Evolutionary conservation across 2,113 vertebrate species (phyloP), one percentile per base, ranked within the genome.

Genomic region (Pelvicachromis taeniatus): DNA sequence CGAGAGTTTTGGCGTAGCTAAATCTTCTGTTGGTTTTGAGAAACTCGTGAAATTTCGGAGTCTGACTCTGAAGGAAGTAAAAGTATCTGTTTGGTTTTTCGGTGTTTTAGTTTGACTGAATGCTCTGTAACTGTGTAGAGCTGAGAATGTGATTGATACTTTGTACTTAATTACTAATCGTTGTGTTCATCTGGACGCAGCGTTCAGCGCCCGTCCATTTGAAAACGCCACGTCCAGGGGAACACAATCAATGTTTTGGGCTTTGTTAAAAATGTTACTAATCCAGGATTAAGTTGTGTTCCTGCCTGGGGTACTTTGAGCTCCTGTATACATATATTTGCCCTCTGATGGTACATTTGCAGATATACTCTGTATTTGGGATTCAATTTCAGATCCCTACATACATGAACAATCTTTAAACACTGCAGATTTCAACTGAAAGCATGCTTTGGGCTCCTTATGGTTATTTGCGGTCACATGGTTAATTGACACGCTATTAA

Each of bases 101-200:
- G 2, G 26, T 26, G 26, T 26, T 26, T 87, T 4, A 82, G 88
- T 82, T 84, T 50, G 54, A 4, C 75, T 70, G 65, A 85, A 85
- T 75, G 80, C 77, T 77, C 75, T 85, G 59, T 87, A 85, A 88
- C 89, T 90, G 45, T 80, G 75, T 48, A 21, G 23, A 86, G 17
- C 38, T 70, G 63, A 4, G 26, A 33, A 63, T 68, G 54, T 75
- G 38, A 45, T 38, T 77, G 88, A 84, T 59, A 7, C n/a, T n/a
- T n/a, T n/a, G n/a, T n/a, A n/a, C 33, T 63, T 82, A 83, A 33
- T 33, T 33, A 33, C 33, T 45, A n/a, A n/a, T n/a, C n/a, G n/a
- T 26, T 26, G 26, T 26, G 26, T 26, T 26, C 26, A 26, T 26
- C 26, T 26, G 26, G 26, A 26, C 26, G 26, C 3, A 26, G 26